phyloP scores from a whole-genome alignment of 2,888 invertebrate species.

The Apamea crenata region DNA sequence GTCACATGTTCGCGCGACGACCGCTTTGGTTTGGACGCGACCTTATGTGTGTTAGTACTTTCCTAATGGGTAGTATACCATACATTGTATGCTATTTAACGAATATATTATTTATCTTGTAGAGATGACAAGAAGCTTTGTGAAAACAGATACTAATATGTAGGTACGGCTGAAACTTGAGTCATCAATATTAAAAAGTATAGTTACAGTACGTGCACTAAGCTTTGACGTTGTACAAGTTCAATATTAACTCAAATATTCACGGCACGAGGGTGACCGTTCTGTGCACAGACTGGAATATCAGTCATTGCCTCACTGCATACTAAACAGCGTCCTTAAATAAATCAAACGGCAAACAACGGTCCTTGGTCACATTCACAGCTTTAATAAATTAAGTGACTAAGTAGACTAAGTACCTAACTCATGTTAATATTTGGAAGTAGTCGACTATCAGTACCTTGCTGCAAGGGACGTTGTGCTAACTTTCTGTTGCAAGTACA shows the following conservation, averaged over 20 bases:
- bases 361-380: slow-evolving; percentile 60
- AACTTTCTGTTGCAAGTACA: slow-evolving; percentile 9
- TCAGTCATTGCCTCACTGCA: slow-evolving; percentile 77
- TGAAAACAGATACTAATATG: neutral
- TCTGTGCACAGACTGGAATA: slow-evolving; percentile 83
- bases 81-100: neutral
- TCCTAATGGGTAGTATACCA: neutral
- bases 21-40: neutral
- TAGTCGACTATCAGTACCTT: neutral
- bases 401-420: slow-evolving; percentile 6
- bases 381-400: slow-evolving; percentile 25
- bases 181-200: slow-evolving; percentile 21
- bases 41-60: neutral
- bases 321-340: slow-evolving; percentile 75
- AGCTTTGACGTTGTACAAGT: slow-evolving; percentile 52
- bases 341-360: slow-evolving; percentile 64
- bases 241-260: slow-evolving; percentile 71
- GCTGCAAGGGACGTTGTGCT: slow-evolving; percentile 5
- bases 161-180: slow-evolving; percentile 3
- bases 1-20: slow-evolving; percentile 5
- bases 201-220: neutral
- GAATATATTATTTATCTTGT: slow-evolving; percentile 9
- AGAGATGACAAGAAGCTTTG: neutral
- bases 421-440: slow-evolving; percentile 18
- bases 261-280: slow-evolving; percentile 82